phyloP scores from a whole-genome alignment of 2,113 vertebrate species.

The Vulpes ferrilata region DNA sequence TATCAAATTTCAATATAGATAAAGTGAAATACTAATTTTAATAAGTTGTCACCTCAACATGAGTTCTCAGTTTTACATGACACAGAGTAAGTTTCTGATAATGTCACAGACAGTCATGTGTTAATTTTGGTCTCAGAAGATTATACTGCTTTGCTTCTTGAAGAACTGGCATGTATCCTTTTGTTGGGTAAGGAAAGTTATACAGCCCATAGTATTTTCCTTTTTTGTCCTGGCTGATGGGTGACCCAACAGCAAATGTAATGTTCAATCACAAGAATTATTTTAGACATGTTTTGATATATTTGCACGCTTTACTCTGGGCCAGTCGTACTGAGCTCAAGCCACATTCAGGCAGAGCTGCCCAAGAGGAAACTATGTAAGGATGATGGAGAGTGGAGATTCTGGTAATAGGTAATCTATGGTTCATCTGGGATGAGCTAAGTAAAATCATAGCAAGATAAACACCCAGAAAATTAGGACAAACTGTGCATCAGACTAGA shows the following conservation, averaged over 20 bases:
- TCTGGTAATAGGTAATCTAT: not conserved
- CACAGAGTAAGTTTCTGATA: not conserved
- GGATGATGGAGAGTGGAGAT: not conserved
- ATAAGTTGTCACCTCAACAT: not conserved
- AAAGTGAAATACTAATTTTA: not conserved
- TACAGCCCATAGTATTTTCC: not conserved
- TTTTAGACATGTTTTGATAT: not conserved
- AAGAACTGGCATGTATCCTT: not conserved
- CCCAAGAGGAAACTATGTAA: not conserved
- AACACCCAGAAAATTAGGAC: not conserved
- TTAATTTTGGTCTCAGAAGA: not conserved
- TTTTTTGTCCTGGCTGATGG: not conserved
- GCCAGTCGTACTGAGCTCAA: not conserved
- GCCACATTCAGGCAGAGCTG: not conserved
- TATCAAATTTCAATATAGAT: not conserved
- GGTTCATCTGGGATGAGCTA: not conserved
- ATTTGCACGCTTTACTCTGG: not conserved
- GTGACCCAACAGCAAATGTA: not conserved
- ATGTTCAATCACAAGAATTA: not conserved
- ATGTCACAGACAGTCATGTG: not conserved
- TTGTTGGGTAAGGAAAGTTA: not conserved
- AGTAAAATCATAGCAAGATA: not conserved
- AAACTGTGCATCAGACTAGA: not conserved
- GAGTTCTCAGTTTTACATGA: slow-evolving; percentile 28
- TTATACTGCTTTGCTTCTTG: not conserved